Percentiles rank a stretch among this genome's conserved stretches.
Evolutionary conservation across 2,797 vertebrate genomes (phyloP).

Genomic region (Mormyrops boulengeri): DNA sequence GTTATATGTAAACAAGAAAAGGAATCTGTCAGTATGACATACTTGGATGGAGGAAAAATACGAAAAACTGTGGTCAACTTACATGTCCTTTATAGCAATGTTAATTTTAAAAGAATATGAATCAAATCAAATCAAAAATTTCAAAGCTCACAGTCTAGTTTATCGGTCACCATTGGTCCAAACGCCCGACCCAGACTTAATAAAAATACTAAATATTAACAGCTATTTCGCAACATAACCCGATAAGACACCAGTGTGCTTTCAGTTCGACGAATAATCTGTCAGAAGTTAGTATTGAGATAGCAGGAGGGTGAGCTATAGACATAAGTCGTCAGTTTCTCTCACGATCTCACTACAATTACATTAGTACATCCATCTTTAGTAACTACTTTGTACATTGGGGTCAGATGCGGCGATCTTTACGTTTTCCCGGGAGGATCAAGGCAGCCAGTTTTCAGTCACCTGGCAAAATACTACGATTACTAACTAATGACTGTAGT

Average conservation of each 20-base stretch:
- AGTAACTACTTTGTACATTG: neutral
- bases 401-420: neutral
- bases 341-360: neutral
- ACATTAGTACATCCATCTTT: neutral
- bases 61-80: conserved; percentile 2
- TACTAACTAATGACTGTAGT: neutral
- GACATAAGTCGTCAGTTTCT: neutral
- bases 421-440: neutral
- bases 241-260: neutral
- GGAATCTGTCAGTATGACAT: conserved; percentile 4
- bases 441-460: neutral
- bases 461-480: neutral
- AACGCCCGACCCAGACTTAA: neutral
- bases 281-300: neutral
- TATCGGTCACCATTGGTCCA: neutral
- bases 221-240: neutral
- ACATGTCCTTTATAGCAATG: neutral
- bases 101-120: neutral
- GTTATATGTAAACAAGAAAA: neutral
- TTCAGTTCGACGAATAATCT: neutral
- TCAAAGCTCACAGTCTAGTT: neutral
- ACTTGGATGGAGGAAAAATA: neutral
- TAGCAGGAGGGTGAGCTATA: neutral
- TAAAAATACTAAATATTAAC: neutral
- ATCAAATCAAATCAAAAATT: neutral